phyloP scores from a whole-genome alignment of 2,113 vertebrate species.

The Pelmatolapia mariae region DNA sequence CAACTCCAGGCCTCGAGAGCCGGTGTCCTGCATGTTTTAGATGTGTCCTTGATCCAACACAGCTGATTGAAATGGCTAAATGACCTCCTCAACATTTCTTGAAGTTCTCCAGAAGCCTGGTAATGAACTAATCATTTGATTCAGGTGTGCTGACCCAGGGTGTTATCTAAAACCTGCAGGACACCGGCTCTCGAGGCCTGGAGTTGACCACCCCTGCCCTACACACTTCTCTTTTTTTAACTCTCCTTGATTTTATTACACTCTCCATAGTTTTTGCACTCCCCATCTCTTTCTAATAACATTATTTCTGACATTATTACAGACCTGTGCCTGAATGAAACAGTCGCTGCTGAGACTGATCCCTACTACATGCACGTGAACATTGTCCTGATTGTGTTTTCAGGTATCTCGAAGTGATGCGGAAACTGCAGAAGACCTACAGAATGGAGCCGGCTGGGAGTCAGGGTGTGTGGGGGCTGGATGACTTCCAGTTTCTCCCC shows the following conservation, averaged over 20 bases:
- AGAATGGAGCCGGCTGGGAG: slow-evolving; percentile 97
- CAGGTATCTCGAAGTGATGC: slow-evolving; percentile 91
- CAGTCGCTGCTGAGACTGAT: neutral
- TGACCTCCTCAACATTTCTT: fast-evolving
- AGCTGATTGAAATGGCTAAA: neutral
- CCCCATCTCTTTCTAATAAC: neutral
- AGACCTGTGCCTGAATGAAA: neutral
- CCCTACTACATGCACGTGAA: neutral
- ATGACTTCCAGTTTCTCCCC: slow-evolving; percentile 97
- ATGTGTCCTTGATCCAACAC: fast-evolving
- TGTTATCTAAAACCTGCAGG: neutral
- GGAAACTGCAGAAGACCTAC: slow-evolving; percentile 93
- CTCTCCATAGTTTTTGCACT: neutral
- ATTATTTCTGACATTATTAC: neutral
- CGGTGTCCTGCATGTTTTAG: neutral
- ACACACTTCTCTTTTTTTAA: neutral
- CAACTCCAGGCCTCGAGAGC: neutral
- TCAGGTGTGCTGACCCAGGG: neutral
- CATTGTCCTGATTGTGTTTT: neutral
- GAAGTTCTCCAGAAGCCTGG: neutral
- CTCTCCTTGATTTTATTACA: neutral
- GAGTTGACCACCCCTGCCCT: neutral
- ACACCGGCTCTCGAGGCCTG: fast-evolving
- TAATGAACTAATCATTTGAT: neutral
- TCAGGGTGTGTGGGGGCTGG: slow-evolving; percentile 97